Percentiles rank a stretch among this genome's conserved stretches.
Conservation (phyloP, 2,797 vertebrate species). For the Onychomys torridus region DNA sequence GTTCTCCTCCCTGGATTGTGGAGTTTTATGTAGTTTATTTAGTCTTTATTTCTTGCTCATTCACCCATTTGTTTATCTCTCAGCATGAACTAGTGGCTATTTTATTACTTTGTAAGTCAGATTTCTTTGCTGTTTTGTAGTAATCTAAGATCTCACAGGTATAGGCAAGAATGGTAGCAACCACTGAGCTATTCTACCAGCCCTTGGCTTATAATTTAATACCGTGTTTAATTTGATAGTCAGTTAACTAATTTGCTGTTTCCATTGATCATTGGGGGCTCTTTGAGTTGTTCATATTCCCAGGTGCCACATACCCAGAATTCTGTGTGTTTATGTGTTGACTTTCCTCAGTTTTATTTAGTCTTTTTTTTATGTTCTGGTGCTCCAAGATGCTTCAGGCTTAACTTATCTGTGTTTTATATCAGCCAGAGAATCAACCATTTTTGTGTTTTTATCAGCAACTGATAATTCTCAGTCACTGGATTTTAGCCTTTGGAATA, state of each 20-base stretch:
- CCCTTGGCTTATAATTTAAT: slow-evolving; percentile 3
- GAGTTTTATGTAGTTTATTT: neutral
- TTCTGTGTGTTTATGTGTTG: neutral
- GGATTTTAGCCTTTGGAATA: neutral
- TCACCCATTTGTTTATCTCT: neutral
- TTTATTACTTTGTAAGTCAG: neutral
- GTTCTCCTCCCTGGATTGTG: neutral
- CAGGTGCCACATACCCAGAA: neutral
- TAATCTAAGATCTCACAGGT: neutral
- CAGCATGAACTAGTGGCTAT: neutral
- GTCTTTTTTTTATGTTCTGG: neutral
- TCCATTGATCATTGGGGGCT: neutral
- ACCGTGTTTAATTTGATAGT: neutral
- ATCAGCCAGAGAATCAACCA: neutral
- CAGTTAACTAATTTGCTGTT: slow-evolving; percentile 15
- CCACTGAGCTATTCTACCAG: neutral
- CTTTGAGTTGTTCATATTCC: neutral
- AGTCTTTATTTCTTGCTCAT: neutral
- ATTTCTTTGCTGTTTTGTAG: neutral
- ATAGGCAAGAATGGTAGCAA: neutral
- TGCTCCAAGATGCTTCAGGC: neutral
- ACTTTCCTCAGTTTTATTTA: neutral
- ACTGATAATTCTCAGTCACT: neutral
- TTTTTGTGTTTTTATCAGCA: slow-evolving; percentile 2
- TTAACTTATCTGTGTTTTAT: neutral